These are phyloP conservation scores for Saguinus imperator DNA, from an alignment of 2,113 vertebrate species.

Conservation along the genomic window DNA sequence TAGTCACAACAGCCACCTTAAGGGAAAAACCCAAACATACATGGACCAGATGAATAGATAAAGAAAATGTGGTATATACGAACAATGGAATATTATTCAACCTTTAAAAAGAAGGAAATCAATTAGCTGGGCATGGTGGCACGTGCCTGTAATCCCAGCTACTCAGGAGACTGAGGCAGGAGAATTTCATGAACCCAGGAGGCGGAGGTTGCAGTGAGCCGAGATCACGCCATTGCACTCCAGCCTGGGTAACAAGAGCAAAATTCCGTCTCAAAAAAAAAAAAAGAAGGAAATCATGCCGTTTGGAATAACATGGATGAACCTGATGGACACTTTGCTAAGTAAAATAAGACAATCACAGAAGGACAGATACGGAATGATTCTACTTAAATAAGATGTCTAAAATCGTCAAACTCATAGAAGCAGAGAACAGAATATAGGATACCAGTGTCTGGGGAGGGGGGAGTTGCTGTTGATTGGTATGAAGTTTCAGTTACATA, in stretches of 20 bases:
- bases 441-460: rapidly evolving
- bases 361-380: background rate
- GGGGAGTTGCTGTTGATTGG: background rate
- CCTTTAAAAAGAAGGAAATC: background rate
- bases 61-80: background rate
- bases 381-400: rapidly evolving
- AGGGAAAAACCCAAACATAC: background rate
- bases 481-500: background rate
- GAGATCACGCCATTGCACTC: too few species aligned
- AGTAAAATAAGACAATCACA: background rate
- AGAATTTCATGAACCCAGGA: too few species aligned
- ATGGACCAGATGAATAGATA: background rate
- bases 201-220: too few species aligned
- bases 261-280: too few species aligned
- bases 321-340: background rate
- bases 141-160: too few species aligned
- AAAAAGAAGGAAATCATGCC: background rate
- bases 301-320: background rate
- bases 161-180: too few species aligned
- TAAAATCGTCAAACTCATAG: background rate
- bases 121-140: too few species aligned
- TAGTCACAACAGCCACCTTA: background rate
- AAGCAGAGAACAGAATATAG: background rate
- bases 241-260: too few species aligned
- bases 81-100: background rate